Evolutionary conservation across 1,140 invertebrate genomes (phyloP).

Genomic region (Drosophila parabipectinata): DNA sequence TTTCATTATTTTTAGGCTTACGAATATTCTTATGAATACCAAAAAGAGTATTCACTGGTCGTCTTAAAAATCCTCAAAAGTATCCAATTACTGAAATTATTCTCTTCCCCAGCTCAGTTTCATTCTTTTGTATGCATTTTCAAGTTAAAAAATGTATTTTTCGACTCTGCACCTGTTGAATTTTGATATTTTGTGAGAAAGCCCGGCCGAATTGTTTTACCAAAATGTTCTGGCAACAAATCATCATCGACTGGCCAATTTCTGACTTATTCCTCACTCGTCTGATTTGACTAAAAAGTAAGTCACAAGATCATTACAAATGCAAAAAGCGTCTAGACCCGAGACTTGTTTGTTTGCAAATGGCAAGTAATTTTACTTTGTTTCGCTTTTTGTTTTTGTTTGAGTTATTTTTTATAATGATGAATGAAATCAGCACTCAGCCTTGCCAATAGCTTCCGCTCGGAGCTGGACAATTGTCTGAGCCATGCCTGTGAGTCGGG

Average conservation of each 20-base stretch:
- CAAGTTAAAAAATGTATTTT: slow-evolving; percentile 8
- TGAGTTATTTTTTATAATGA: slow-evolving; percentile 13
- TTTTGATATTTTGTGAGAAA: slow-evolving; percentile 43
- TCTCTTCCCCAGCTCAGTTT: not conserved
- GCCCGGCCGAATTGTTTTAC: slow-evolving; percentile 30
- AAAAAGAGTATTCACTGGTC: not conserved
- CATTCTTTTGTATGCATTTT: slow-evolving; percentile 9
- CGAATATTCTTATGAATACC: not conserved
- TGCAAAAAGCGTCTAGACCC: slow-evolving; percentile 29
- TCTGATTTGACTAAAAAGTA: slow-evolving; percentile 39
- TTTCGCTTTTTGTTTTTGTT: slow-evolving; percentile 7
- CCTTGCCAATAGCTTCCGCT: slow-evolving; percentile 72
- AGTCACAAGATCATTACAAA: slow-evolving; percentile 56
- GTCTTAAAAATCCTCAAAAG: not conserved
- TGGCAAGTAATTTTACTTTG: slow-evolving; percentile 63
- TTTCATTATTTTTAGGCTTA: not conserved
- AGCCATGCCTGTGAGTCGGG: slow-evolving; percentile 43
- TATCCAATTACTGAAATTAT: slow-evolving; percentile 26
- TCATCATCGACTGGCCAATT: slow-evolving; percentile 30
- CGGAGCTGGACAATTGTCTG: slow-evolving; percentile 44
- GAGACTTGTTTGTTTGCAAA: slow-evolving; percentile 34
- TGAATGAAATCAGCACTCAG: slow-evolving; percentile 68
- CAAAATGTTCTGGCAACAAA: slow-evolving; percentile 12
- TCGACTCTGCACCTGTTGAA: slow-evolving; percentile 24
- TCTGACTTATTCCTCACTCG: slow-evolving; percentile 23